These are phyloP conservation scores for Dreissena polymorpha DNA, from an alignment of 1,140 invertebrate genomes.

Conservation along the genomic window DNA sequence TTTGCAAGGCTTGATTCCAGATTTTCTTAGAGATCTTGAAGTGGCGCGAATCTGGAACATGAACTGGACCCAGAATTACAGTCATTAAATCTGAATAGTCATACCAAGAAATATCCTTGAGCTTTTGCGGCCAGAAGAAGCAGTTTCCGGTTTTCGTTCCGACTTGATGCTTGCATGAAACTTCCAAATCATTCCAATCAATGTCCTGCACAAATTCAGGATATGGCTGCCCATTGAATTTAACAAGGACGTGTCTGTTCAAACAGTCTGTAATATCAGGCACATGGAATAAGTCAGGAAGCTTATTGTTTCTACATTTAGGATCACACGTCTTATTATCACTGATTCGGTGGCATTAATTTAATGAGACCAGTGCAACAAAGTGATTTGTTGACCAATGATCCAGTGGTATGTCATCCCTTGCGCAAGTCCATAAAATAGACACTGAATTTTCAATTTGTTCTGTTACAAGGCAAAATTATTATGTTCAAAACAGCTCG, in stretches of 20 bases:
- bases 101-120: conserved; percentile 31
- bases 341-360: neutral
- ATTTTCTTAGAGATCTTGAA: no score
- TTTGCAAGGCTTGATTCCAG: no score
- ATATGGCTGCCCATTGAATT: neutral
- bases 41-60: neutral
- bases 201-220: conserved; percentile 12
- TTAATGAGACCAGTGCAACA: conserved; percentile 3
- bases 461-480: conserved; percentile 2
- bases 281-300: neutral
- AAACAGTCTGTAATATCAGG: neutral
- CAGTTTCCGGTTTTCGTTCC: no score
- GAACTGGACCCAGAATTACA: conserved; percentile 2
- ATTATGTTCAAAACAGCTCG: conserved; percentile 25
- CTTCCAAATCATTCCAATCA: neutral
- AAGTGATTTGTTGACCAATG: conserved; percentile 8
- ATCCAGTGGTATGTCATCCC: neutral
- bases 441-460: neutral
- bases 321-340: neutral
- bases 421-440: conserved; percentile 19
- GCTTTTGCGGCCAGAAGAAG: conserved; percentile 19
- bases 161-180: no score
- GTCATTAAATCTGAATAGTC: conserved; percentile 7
- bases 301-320: neutral
- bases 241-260: neutral